Evolutionary conservation across 1,140 invertebrate genomes (phyloP), one percentile per base, ranked within the genome.

Genomic region (Mylabris phalerata): DNA sequence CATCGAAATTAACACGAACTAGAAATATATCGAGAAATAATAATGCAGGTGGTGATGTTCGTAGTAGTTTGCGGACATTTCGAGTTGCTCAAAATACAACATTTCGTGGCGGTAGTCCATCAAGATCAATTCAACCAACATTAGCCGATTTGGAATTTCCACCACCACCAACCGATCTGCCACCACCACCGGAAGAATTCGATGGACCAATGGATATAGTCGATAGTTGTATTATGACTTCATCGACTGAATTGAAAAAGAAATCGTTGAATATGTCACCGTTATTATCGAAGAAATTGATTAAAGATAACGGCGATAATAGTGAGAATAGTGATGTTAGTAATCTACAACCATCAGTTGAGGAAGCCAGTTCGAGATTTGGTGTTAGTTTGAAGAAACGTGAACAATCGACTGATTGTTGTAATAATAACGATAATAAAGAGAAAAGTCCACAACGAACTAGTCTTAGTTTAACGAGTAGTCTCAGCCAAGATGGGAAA

Each of bases 131-230:
- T 40, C 78, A 86, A 63, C 80, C 84, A 10, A 82, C 78, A 9
- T 71, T 89, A 41, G 88, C 89, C 4, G 89, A 93, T 73, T 73
- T 92, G 3, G 90, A 93, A 68, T 92, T 92, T 75, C 88, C 88
- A 3, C 90, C 90, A 4, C 89, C 90, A 1, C 90, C 90, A 1
- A 79, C 84, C 0, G 82, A 89, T 70, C 72, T 89, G n/a, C 87
- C 87, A 1, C 87, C 87, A 26, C 87, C 87, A 1, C 83, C 85
- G 0, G 81, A 82, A 59, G 85, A 89, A 52, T 82, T 83, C 25
- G 76, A 70, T 59, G 69, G 66, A 6, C 49, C 44, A 62, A 74
- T 66, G 62, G 76, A 58, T 67, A 46, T 59, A 65, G 70, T 62
- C 47, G 64, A 71, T 44, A 61, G 48, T 39, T 63, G 60, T 5